Conservation (phyloP, 2,113 vertebrate genomes). For the Anarhynchus alexandrinus region DNA sequence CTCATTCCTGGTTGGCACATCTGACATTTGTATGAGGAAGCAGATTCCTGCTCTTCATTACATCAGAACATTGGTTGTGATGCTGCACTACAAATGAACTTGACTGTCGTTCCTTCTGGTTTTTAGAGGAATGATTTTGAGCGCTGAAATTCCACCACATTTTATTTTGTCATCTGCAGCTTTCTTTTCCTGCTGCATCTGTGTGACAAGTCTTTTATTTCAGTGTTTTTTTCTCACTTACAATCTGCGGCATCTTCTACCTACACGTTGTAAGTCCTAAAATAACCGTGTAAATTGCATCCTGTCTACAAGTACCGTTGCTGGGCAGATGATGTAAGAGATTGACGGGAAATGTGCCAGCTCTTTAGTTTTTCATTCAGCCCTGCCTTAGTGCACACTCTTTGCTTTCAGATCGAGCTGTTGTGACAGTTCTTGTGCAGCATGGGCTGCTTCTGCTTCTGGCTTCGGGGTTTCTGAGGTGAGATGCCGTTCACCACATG, state of each 20-base stretch:
- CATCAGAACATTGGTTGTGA: not conserved
- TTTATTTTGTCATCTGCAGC: not conserved
- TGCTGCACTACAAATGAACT: not conserved
- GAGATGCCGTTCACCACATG: not conserved
- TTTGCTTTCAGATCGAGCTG: not conserved
- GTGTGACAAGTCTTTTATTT: not conserved
- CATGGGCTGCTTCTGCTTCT: not conserved
- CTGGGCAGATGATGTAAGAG: not conserved
- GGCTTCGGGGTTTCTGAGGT: not conserved
- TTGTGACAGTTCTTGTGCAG: not conserved
- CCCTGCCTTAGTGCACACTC: not conserved
- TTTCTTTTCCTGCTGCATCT: not conserved
- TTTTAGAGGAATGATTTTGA: not conserved
- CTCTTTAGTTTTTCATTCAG: not conserved
- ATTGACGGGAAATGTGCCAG: not conserved
- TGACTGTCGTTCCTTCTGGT: not conserved
- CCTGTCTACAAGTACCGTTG: accelerated
- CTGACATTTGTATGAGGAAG: not conserved
- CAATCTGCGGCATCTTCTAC: not conserved
- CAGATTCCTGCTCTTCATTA: not conserved
- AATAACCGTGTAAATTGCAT: not conserved
- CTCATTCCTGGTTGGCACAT: not conserved
- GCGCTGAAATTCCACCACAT: not conserved
- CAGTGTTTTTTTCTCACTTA: not conserved
- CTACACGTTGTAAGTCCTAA: not conserved